Base-by-base conservation (phyloP, 2,888 invertebrate genomes). In the Sarcophaga variegata region DNA sequence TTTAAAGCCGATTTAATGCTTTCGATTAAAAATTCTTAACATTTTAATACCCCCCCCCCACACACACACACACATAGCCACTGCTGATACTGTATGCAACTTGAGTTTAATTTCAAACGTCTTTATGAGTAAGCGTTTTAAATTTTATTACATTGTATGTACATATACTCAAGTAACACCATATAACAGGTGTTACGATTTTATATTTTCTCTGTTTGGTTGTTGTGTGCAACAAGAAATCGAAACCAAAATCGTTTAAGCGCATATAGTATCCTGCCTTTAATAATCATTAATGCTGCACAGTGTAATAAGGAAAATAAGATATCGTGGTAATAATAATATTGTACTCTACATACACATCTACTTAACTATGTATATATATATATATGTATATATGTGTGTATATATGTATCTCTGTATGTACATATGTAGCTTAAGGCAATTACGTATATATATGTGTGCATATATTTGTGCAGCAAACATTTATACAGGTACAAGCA, bases 31-130 rank as follows among this genome's bases (percentile, higher is more conserved):
- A 37, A 37, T 37, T 37, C 10, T 37, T 37, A 10, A 37, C 8
- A 37, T 37, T 37, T 37, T 37, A 8, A 37, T 37, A 37, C 8
- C 37, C 22, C 22, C 4, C 1, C 5, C 37, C 6, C 12, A 11
- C 11, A 20, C 20, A 60, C 4, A 22, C 22, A 22, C 22, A 22
- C 22, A 22, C 22, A 22, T 22, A 22, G 22, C 37, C 8, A n/a
- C 54, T 12, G 12, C 6, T 10, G 0, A 2, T 2, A 25, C 47
- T 45, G n/a, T 66, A 60, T 47, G 47, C 20, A 74, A 37, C n/a
- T 66, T 74, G 49, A 49, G 63, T 62, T 81, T 75, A 67, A 67
- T 62, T 62, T 81, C 62, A 25, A 74, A 37, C 20, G 17, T 60
- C 59, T 59, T 27, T 64, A 47, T n/a, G 25, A 25, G 37, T n/a